Evolutionary conservation across 2,888 invertebrate genomes (phyloP).

Genomic region (Pandemis corylana): DNA sequence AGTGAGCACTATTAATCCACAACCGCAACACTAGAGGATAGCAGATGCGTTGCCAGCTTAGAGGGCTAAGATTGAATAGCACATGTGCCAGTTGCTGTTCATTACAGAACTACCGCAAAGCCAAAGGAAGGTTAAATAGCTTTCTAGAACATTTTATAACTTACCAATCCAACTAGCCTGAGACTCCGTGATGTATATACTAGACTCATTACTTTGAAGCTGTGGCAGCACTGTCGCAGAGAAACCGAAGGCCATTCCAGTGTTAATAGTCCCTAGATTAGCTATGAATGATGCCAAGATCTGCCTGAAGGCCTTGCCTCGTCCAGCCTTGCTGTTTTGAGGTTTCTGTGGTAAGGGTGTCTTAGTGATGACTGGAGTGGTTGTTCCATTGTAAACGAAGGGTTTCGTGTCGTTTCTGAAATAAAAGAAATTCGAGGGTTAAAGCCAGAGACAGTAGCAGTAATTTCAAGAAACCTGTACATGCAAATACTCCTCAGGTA

Average conservation of each 20-base stretch:
- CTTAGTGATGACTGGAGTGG: constrained; percentile 59
- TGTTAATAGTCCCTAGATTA: constrained; percentile 88
- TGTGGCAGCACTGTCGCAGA: constrained; percentile 88
- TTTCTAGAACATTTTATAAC: constrained; percentile 41
- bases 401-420: constrained; percentile 72
- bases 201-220: constrained; percentile 76
- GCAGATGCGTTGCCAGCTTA: too few relatives aligned
- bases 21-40: too few relatives aligned
- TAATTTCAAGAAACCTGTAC: background rate
- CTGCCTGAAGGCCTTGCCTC: constrained; percentile 82
- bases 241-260: constrained; percentile 89
- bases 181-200: constrained; percentile 80
- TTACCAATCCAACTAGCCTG: constrained; percentile 89
- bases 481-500: background rate
- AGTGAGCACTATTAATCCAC: too few relatives aligned
- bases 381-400: constrained; percentile 72
- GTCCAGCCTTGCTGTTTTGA: constrained; percentile 61
- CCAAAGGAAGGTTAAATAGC: background rate
- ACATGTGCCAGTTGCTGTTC: too few relatives aligned
- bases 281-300: constrained; percentile 87
- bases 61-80: too few relatives aligned
- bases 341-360: constrained; percentile 53
- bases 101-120: too few relatives aligned
- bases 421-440: constrained; percentile 41
- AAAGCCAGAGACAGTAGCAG: background rate